Evolutionary conservation across 1,140 invertebrate genomes (phyloP), one percentile per base, ranked within the genome.

Genomic region (Coptotermes formosanus): DNA sequence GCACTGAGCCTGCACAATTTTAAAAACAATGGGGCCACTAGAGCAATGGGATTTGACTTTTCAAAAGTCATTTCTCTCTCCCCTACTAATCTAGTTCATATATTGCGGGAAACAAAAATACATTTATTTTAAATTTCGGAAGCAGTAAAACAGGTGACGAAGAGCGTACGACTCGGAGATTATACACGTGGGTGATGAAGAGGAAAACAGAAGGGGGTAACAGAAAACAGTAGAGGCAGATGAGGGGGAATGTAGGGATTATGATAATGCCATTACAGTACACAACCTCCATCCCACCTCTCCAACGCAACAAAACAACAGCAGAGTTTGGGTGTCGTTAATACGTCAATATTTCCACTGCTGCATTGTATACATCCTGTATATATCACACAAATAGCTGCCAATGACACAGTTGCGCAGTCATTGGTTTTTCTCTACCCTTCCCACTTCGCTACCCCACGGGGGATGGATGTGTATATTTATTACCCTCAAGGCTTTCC

Each of bases 401-500:
- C 85, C 85, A 85, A 85, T 85, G 85, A 85, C 85, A 85, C 85
- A 85, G 85, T 85, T 85, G 85, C 85, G 45, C 85, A 85, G 64
- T 85, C 85, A 82, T 85, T 85, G 85, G 52, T 85, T 85, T 85
- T 85, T 85, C 83, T 30, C 30, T 45, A 45, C 83, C 43, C 52
- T 45, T 84, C 45, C 83, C 83, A 48, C 44, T 25, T 30, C 45
- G n/a, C 44, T 30, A 45, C 43, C 43, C 83, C 83, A 43, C 25
- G 7, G 85, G 75, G 86, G 82, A 86, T 86, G 86, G 81, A 82
- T 86, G 64, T 86, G 86, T 86, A 86, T 86, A 86, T 86, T 86
- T 86, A 86, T 86, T 86, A 86, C 82, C 86, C 86, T 86, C 86
- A 86, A 86, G 86, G 86, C 86, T 86, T 86, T 86, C 82, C 86